Base-by-base conservation (phyloP, 2,888 invertebrate species). In the Pediacus dermestoides region DNA sequence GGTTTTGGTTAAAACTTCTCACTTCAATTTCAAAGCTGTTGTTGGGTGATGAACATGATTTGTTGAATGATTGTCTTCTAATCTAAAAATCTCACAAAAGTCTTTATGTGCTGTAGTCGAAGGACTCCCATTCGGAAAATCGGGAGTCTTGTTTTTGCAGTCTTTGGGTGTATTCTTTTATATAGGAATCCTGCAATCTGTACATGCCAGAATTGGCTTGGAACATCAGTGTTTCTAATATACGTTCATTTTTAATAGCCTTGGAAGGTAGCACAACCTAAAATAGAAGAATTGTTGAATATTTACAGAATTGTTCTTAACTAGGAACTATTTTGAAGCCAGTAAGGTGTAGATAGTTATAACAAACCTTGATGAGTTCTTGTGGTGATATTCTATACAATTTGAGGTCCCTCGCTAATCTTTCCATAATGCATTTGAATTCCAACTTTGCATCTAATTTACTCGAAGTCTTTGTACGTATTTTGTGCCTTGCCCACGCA, bases 151-250 rank as follows among this genome's bases (percentile, higher is more conserved):
- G 90, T 70, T 88, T 88, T 70, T 88, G 85, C 59, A 91, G 75
- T 57, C 85, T 80, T 66, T 85, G 85, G 60, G 89, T 86, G 67
- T 89, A 92, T 54, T 88, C 90, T 68, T 89, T 87, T 59, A 93
- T 72, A 62, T 87, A 87, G 53, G 82, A 82, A 67, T 91, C 90
- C 64, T 91, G 88, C 65, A 92, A 88, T 42, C 91, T 78, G 71
- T 91, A 93, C 78, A 91, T 91, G 27, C 93, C 93, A 2, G 88
- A 82, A 69, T 90, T 91, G 34, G 92, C 92, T 71, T 93, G 93
- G 70, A 85, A 87, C 87, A 91, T 90, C 30, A 93, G 75, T 2
- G 93, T 93, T 67, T 92, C 91, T 61, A 93, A 74, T 54, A 93
- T 93, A 38, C 86, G 77, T 69, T 93, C 92, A 70, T 93, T 91